Base-by-base conservation (phyloP, 2,888 invertebrate genomes). In the Drosophila prolongata region DNA sequence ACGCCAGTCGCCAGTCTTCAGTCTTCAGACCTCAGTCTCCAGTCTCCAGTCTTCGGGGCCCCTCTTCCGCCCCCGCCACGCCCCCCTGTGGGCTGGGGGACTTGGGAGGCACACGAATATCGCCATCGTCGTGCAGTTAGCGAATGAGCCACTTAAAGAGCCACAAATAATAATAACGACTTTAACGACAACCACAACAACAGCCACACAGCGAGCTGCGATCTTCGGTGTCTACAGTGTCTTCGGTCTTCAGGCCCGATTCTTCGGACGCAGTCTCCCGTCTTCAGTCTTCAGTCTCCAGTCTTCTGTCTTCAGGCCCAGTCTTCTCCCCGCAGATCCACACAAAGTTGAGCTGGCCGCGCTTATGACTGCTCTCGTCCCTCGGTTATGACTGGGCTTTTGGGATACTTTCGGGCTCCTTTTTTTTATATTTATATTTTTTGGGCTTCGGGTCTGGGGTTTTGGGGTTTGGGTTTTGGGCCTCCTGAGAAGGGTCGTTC, bases 81-180 rank as follows among this genome's bases (percentile, higher is more conserved):
- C 61, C 44, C 46, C 35, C 1, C 14, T 1, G 11, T 42, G n/a
- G 19, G 10, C 10, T 13, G 16, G 34, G 34, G 16, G 6, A 37
- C 35, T 37, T 62, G 35, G 65, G 62, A 75, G 83, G 89, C 83
- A 83, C 87, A 87, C 88, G 83, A 83, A 83, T 87, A 89, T 83
- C 85, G 87, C 87, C 83, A 87, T 72, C 73, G 74, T 57, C 74
- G 88, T 87, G 83, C 87, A 89, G 89, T 85, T 89, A 85, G 85
- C 88, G 89, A 89, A 89, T 89, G 85, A 81, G 89, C 85, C 85
- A 85, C 85, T 85, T 85, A 85, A 85, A 85, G 85, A 87, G 89
- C 89, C 85, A 85, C 89, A 85, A 85, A 85, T 85, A 85, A 85
- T 85, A 85, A 89, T 82, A 87, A 87, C 89, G 78, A 87, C 87